A percentile compares a stretch with the other conserved stretches of the same genome.
Evolutionary conservation across 2,797 vertebrate genomes (phyloP).

Genomic region (Cynopterus sphinx): DNA sequence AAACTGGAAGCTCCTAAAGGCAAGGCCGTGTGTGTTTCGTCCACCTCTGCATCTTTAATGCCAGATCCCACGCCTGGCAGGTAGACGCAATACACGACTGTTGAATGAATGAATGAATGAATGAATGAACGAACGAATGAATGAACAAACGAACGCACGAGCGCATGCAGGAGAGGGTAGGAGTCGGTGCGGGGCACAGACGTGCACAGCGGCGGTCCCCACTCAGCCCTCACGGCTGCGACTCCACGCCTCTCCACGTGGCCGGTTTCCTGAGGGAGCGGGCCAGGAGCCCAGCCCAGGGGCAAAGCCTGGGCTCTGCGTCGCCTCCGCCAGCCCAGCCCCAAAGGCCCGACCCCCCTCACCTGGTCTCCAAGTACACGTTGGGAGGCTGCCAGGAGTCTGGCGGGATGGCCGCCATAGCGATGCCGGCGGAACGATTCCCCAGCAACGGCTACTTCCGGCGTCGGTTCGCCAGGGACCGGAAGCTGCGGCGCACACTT

Average conservation of each 20-base stretch:
- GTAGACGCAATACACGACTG: not conserved
- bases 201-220: not conserved
- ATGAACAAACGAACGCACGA: not conserved
- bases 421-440: too few relatives aligned
- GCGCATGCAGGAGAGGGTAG: not conserved
- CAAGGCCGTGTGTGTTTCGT: not conserved
- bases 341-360: conserved; percentile 46
- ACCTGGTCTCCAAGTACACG: conserved; percentile 86
- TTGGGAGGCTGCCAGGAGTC: conserved; percentile 94
- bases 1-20: not conserved
- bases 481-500: not conserved
- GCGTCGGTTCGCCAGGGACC: not conserved
- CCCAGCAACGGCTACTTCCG: conserved; percentile 50
- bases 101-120: not conserved
- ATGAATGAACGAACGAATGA: not conserved
- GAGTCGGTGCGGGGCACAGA: not conserved
- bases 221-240: not conserved
- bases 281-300: not conserved
- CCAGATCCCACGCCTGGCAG: not conserved
- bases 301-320: not conserved
- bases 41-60: not conserved
- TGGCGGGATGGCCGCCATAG: conserved; percentile 86
- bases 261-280: accelerated
- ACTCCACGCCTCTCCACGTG: not conserved
- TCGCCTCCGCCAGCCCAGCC: not conserved